Base-by-base conservation (phyloP, 2,797 vertebrate species). In the Platyrinchus mystaceus region DNA sequence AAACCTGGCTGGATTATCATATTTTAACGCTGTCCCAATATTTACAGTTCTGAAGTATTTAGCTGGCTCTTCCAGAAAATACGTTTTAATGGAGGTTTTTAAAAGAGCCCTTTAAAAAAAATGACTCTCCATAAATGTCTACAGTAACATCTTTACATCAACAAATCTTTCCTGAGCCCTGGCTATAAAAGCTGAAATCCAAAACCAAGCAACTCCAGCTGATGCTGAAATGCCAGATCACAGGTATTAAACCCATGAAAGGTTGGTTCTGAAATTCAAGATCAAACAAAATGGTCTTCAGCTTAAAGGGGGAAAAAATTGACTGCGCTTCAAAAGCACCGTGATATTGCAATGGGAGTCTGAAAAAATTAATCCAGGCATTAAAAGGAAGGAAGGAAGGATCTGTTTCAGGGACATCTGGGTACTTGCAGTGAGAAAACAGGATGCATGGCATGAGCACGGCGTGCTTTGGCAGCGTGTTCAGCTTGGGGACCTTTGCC, bases 241-340 rank as follows among this genome's bases (percentile, higher is more conserved):
- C 78, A 37, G 41, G 53, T 41, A 74, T 93, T 83, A 91, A 93
- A 95, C 53, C 49, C 16, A 22, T 64, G 52, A 91, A 63, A 64
- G 68, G 87, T 62, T 75, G 89, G 81, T 90, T 95, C 86, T 91
- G 92, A 93, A 97, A 92, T 78, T 77, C 69, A 56, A 92, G 76
- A 92, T 93, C 73, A 91, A 96, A 92, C 78, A 80, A 83, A 89
- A 49, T 28, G 16, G 44, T 79, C 71, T 74, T 77, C 78, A 70
- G 21, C 52, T 83, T 87, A 83, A 84, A 74, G 52, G 28, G 32
- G 49, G 1, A 7, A 39, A 74, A 58, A 58, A 52, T 4, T 32
- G 3, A 64, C 81, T 86, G 46, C 64, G 28, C 60, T 89, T 93
- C 52, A 84, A 60, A 94, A 79, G 77, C 41, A 26, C 39, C 4